Evolutionary conservation across 2,888 invertebrate genomes (phyloP).

Genomic region (Volucella inflata): DNA sequence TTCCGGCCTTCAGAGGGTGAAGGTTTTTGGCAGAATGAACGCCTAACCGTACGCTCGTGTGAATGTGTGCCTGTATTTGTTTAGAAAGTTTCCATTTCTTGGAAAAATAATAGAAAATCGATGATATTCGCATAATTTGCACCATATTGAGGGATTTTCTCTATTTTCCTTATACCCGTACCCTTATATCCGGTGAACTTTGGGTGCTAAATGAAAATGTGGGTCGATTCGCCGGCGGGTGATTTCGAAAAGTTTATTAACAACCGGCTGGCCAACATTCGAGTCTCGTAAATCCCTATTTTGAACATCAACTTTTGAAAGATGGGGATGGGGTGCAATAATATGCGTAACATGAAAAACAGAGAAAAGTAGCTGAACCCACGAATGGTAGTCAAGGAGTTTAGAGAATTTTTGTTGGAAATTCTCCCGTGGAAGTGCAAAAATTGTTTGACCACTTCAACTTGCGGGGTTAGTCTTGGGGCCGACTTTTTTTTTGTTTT

Average conservation of each 20-base stretch:
- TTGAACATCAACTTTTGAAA: neutral
- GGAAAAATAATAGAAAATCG: constrained; percentile 58
- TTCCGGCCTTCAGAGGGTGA: neutral
- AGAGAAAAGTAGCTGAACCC: constrained; percentile 22
- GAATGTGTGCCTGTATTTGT: constrained; percentile 19
- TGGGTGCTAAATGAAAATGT: constrained; percentile 4
- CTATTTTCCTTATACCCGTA: no score
- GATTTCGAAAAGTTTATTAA: constrained; percentile 27
- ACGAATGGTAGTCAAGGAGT: constrained; percentile 20
- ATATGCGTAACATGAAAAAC: constrained; percentile 10
- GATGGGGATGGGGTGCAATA: neutral
- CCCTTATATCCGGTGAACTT: no score
- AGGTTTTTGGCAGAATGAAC: neutral
- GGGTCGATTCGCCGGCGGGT: neutral
- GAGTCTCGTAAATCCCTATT: constrained; percentile 22
- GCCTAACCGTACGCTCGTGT: neutral
- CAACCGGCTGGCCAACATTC: constrained; percentile 33
- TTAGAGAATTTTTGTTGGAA: neutral
- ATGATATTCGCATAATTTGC: constrained; percentile 56
- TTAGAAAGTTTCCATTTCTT: constrained; percentile 38
- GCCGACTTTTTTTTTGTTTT: constrained; percentile 15
- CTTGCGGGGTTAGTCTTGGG: neutral
- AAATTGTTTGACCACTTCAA: constrained; percentile 35
- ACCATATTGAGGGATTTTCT: constrained; percentile 34
- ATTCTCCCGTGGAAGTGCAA: constrained; percentile 14